Evolutionary conservation across 2,797 vertebrate genomes (phyloP), one percentile per base, ranked within the genome.

Genomic region (Selene dorsalis): DNA sequence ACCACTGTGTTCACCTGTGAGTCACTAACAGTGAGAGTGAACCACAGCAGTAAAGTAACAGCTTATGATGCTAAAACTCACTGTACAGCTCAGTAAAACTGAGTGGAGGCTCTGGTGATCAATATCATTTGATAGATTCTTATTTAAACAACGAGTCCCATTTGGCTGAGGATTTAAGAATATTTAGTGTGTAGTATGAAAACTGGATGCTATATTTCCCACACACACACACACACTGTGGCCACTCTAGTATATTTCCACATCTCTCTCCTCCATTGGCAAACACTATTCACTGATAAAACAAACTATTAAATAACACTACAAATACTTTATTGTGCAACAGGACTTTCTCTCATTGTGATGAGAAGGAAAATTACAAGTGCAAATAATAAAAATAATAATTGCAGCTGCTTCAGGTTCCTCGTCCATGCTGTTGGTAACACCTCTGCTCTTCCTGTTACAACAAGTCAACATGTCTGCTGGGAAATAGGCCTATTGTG

Each of bases 271-370:
- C 82, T 84, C 90, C 89, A 82, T 92, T 26, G 39, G 59, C 87
- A 93, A 92, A 92, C 86, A n/a, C 18, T 66, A 35, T 22, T 70
- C 13, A 4, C 1, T 24, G 77, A 84, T 87, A 85, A 84, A 53
- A 78, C 4, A 3, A 20, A 2, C 18, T 32, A 50, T 74, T 30
- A 69, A 64, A 73, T 61, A 16, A 30, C 6, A 38, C 2, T 20
- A 35, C 4, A 22, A 28, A 63, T 3, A 30, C 39, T 30, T 57
- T 3, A 70, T 59, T 60, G 48, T 16, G 32, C 20, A 67, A 69
- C n/a, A 22, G 24, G 7, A 58, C n/a, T 4, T 57, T 45, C 0
- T 4, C 6, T 17, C 14, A 0, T 5, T 20, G 13, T 7, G 13
- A 28, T 11, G 8, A 8, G 2, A 3, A 18, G 6, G 12, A 56